Evolutionary conservation across 2,888 invertebrate genomes (phyloP), one percentile per base, ranked within the genome.

Genomic region (Morpho helenor): DNA sequence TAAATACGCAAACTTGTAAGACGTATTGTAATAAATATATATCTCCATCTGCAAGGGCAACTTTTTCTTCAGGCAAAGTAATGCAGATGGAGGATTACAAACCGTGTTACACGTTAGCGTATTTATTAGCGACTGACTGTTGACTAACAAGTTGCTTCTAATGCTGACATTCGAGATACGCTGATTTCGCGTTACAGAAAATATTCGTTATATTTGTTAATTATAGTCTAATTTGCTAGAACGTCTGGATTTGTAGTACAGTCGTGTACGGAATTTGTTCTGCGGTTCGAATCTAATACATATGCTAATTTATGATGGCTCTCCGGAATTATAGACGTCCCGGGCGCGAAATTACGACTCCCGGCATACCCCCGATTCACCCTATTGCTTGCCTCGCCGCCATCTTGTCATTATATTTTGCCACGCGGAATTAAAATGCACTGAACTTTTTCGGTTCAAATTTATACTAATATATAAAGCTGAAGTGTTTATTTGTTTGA

Each of bases 251-350:
- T 74, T 72, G 71, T 68, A 70, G 72, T 76, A 78, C 68, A 74
- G 71, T 78, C 82, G 77, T 80, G 80, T 76, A 76, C 74, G 69
- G 80, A 87, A 86, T 84, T 77, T 73, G 76, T 79, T 73, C 69
- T 72, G 72, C 72, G 73, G 71, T 70, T 70, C 68, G 71, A 82
- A 82, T 85, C 84, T 86, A 89, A 88, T 88, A 87, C 87, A 81
- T 87, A 88, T 88, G 88, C 87, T 86, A 89, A 90, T 89, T 87
- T 84, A 84, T 80, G 84, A 82, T 82, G 78, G 83, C 84, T 78
- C 78, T 68, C 73, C 68, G 80, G 86, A 87, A 87, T 88, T 87
- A 87, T 89, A 86, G 87, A 88, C 85, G 87, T 87, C 74, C 75
- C 66, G 74, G 76, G 82, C 78, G 80, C 79, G 77, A 80, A 84